Evolutionary conservation across 2,113 vertebrate genomes (phyloP).

Genomic region (Symphodus melops): DNA sequence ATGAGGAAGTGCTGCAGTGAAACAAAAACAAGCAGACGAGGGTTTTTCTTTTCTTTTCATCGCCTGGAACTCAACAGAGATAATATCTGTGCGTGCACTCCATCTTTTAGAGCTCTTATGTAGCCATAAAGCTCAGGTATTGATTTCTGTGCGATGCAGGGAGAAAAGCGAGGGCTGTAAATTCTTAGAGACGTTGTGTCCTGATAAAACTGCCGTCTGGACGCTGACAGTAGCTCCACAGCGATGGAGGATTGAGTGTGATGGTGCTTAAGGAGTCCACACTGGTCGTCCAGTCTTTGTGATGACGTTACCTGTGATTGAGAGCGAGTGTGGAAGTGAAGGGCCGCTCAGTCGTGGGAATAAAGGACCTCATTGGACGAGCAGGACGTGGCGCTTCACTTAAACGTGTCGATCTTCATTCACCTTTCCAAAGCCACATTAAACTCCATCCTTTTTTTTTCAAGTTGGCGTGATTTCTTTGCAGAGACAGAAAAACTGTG

Average conservation of each 20-base stretch:
- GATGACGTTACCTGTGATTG: background rate
- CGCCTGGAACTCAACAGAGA: slow-evolving; percentile 45
- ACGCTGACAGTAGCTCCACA: slow-evolving; percentile 41
- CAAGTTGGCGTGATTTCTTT: background rate
- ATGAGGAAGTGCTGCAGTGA: slow-evolving; percentile 77
- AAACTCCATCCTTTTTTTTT: slow-evolving; percentile 20
- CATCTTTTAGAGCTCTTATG: slow-evolving; percentile 50
- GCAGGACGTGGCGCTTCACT: slow-evolving; percentile 36
- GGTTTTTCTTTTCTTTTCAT: slow-evolving; percentile 60
- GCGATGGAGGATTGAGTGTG: slow-evolving; percentile 48
- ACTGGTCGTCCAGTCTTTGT: slow-evolving; percentile 45
- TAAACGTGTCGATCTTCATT: slow-evolving; percentile 69
- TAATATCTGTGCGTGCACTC: slow-evolving; percentile 49
- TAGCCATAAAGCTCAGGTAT: slow-evolving; percentile 70
- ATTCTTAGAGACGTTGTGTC: slow-evolving; percentile 59
- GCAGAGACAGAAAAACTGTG: background rate
- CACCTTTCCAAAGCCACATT: slow-evolving; percentile 57
- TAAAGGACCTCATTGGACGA: slow-evolving; percentile 16
- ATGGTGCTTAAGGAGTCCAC: slow-evolving; percentile 58
- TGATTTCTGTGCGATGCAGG: slow-evolving; percentile 67
- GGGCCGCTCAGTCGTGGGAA: slow-evolving; percentile 3
- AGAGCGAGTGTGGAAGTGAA: slow-evolving; percentile 17
- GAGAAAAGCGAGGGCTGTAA: slow-evolving; percentile 54
- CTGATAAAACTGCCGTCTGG: slow-evolving; percentile 48
- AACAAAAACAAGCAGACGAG: slow-evolving; percentile 70